These are phyloP conservation scores for Tiliqua scincoides DNA, from an alignment of 2,113 vertebrate genomes.

Conservation along the genomic window DNA sequence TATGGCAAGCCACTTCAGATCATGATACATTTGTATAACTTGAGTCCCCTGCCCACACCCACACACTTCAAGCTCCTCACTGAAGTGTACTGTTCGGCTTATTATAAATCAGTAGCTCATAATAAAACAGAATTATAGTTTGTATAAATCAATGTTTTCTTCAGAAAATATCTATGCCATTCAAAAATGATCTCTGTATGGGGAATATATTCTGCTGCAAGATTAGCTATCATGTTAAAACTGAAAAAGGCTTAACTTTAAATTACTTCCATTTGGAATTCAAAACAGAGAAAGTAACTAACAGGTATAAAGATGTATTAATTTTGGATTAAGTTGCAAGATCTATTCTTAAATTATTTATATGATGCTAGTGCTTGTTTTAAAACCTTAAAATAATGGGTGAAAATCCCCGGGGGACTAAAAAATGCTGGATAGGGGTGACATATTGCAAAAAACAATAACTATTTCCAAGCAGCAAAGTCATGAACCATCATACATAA, in stretches of 20 bases:
- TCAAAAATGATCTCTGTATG: background rate
- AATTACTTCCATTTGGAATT: background rate
- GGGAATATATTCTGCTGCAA: background rate
- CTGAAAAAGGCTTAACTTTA: background rate
- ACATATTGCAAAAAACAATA: slow-evolving; percentile 11
- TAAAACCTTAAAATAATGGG: background rate
- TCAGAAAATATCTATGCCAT: background rate
- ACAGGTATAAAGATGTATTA: no score
- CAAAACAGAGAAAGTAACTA: background rate
- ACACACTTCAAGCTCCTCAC: background rate
- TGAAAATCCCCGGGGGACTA: background rate
- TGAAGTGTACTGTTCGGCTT: background rate
- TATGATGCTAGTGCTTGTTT: background rate
- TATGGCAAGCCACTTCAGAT: background rate
- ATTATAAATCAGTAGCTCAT: background rate
- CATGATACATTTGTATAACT: background rate
- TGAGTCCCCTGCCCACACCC: background rate
- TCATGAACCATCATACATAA: background rate
- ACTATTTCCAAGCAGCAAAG: slow-evolving; percentile 9
- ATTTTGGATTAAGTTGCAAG: background rate
- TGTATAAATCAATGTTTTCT: background rate
- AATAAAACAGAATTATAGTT: background rate
- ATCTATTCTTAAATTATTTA: background rate
- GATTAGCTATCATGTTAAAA: background rate
- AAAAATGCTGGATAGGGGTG: slow-evolving; percentile 25